Evolutionary conservation across 2,797 vertebrate species (phyloP).

Genomic region (Macrochelys suwanniensis): DNA sequence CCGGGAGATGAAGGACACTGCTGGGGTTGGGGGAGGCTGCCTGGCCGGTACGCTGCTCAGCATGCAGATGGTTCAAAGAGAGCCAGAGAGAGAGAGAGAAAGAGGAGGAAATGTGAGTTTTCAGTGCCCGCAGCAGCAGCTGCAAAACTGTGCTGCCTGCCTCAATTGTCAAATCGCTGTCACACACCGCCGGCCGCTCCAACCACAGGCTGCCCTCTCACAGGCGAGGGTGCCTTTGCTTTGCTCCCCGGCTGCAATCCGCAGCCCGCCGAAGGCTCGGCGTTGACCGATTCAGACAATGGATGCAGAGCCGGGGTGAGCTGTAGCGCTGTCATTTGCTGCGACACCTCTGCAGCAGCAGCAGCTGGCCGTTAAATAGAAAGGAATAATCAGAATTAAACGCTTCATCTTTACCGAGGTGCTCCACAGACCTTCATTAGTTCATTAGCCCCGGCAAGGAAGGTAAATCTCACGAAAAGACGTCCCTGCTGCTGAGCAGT

Average conservation of each 20-base stretch:
- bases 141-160: background rate
- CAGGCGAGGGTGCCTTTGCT: accelerated
- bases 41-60: background rate
- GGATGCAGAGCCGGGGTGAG: background rate
- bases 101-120: background rate
- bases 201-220: accelerated
- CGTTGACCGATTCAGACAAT: background rate
- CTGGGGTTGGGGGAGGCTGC: no score
- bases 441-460: background rate
- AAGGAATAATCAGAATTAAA: background rate
- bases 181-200: background rate
- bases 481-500: accelerated
- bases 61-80: slow-evolving; percentile 20
- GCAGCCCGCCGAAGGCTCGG: accelerated
- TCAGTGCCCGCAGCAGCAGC: background rate
- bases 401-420: background rate
- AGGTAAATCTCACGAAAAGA: background rate
- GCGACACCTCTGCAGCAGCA: background rate
- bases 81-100: background rate
- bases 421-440: accelerated
- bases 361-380: background rate
- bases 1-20: background rate
- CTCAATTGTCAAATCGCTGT: background rate
- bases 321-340: accelerated
- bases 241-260: background rate